Evolutionary conservation across 30 jellyfish, hydroid and myxozoan species (phyloP).

Genomic region (Pelagia noctiluca): DNA sequence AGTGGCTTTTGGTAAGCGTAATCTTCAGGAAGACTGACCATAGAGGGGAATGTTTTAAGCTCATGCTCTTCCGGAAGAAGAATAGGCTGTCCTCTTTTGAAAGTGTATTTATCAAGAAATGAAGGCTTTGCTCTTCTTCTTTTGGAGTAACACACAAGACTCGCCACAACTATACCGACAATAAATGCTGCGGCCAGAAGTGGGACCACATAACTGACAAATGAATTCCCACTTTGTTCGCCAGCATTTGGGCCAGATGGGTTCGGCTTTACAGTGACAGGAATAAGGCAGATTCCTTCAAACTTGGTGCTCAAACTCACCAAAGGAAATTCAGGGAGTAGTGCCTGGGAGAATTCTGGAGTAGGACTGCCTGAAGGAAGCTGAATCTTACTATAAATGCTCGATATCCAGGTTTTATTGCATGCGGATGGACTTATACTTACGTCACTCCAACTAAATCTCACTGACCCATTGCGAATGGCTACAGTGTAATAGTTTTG

Average conservation of each 20-base stretch:
- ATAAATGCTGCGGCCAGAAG: conserved; percentile 53
- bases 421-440: conserved; percentile 39
- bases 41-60: conserved; percentile 20
- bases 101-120: conserved; percentile 46
- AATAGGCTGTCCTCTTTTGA: conserved; percentile 67
- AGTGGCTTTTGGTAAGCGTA: background rate
- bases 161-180: conserved; percentile 38
- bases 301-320: conserved; percentile 22
- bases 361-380: conserved; percentile 52
- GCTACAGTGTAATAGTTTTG: conserved; percentile 19
- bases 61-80: conserved; percentile 76
- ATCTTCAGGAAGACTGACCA: conserved; percentile 59
- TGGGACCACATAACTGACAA: conserved; percentile 57
- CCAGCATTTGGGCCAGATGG: conserved; percentile 66
- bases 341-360: conserved; percentile 46
- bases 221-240: conserved; percentile 5
- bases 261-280: conserved; percentile 22
- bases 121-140: conserved; percentile 66
- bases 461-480: conserved; percentile 55
- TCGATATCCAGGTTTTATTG: conserved; percentile 36
- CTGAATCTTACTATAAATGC: background rate
- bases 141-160: conserved; percentile 18
- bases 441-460: conserved; percentile 66
- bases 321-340: conserved; percentile 74
- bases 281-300: conserved; percentile 47